phyloP scores from a whole-genome alignment of 92 coral and sea anemone genomes.

The Siderastrea siderea region DNA sequence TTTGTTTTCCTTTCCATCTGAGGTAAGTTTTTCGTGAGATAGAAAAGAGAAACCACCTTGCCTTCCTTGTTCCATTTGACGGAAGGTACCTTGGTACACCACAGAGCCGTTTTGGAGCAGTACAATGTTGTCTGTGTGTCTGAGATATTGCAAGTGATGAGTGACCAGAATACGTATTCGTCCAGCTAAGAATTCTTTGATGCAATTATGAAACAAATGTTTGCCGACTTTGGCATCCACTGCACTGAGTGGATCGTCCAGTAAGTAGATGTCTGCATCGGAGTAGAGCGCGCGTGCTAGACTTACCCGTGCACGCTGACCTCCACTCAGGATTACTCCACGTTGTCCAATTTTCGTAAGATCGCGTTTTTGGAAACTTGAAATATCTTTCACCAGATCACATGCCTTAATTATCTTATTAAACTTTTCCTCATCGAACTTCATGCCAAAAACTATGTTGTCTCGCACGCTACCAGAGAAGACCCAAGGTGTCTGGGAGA shows the following conservation, averaged over 20 bases:
- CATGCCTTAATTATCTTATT: conserved; percentile 78
- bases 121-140: not conserved
- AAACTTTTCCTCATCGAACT: conserved; percentile 62
- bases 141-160: conserved; percentile 11
- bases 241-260: too few relatives aligned
- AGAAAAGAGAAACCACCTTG: not conserved
- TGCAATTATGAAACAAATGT: conserved; percentile 29
- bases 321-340: too few relatives aligned
- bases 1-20: not conserved
- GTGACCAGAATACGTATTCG: conserved; percentile 41
- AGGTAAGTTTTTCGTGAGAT: not conserved
- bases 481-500: too few relatives aligned
- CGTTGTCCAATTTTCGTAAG: conserved; percentile 25
- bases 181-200: conserved; percentile 30
- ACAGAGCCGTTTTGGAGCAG: too few relatives aligned
- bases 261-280: too few relatives aligned
- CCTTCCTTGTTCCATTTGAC: not conserved
- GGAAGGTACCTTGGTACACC: too few relatives aligned
- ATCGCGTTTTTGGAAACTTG: conserved; percentile 14
- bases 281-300: too few relatives aligned
- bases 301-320: too few relatives aligned
- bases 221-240: too few relatives aligned
- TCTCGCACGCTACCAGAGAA: conserved; percentile 91
- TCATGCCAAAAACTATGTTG: conserved; percentile 87
- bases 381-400: conserved; percentile 80